Conservation (phyloP, 1,140 invertebrate species). For the Drosophila subpulchrella region DNA sequence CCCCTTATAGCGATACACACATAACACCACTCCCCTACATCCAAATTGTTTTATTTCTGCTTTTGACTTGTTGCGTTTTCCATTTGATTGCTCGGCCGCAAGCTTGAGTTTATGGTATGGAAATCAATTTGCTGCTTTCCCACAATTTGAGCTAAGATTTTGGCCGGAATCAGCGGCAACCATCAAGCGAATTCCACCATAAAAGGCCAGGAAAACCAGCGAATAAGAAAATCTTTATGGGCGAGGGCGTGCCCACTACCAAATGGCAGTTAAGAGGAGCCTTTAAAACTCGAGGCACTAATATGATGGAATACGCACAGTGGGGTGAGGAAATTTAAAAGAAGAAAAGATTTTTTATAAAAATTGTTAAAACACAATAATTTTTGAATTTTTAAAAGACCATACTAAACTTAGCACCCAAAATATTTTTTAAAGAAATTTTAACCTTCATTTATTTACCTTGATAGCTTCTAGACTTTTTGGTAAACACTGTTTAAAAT, state of each 20-base stretch:
- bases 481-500: no score
- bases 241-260: constrained; percentile 24
- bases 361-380: no score
- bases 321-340: background rate
- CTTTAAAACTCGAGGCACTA: constrained; percentile 22
- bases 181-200: constrained; percentile 16
- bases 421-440: no score
- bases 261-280: constrained; percentile 19
- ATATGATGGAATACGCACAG: constrained; percentile 9
- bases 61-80: constrained; percentile 59
- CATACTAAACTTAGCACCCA: no score
- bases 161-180: constrained; percentile 18
- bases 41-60: constrained; percentile 44
- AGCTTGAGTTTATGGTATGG: constrained; percentile 28
- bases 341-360: background rate
- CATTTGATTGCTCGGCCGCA: constrained; percentile 21
- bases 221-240: constrained; percentile 22
- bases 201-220: constrained; percentile 18
- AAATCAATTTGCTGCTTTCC: constrained; percentile 51
- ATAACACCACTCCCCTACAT: background rate
- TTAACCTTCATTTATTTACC: no score
- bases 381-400: no score
- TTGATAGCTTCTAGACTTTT: no score
- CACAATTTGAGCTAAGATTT: constrained; percentile 42
- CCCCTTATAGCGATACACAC: background rate